These are phyloP conservation scores for Semaprochilodus insignis DNA, from an alignment of 2,797 vertebrate species.

Conservation along the genomic window DNA sequence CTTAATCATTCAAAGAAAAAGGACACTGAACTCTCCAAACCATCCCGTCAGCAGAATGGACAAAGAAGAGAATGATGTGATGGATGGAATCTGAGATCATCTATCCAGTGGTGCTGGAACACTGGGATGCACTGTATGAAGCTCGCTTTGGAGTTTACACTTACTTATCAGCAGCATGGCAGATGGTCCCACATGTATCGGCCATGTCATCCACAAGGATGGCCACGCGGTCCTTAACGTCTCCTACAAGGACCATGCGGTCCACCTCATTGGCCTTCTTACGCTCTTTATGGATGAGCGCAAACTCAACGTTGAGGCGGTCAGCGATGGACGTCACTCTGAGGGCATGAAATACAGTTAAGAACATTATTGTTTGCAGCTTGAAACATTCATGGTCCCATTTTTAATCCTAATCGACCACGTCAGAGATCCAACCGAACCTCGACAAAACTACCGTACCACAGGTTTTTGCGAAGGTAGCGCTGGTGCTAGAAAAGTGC, in stretches of 20 bases:
- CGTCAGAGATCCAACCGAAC: neutral
- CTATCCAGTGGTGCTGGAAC: neutral
- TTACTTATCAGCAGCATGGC: constrained; percentile 97
- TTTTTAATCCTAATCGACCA: neutral
- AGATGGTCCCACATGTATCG: constrained; percentile 96
- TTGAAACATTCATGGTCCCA: neutral
- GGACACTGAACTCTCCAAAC: neutral
- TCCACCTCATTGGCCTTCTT: constrained; percentile 99
- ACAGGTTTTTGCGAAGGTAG: too few relatives aligned
- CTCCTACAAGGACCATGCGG: constrained; percentile 97
- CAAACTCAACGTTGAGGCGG: constrained; percentile 96
- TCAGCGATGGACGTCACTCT: constrained; percentile 99
- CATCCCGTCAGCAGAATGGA: too few relatives aligned
- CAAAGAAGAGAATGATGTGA: too few relatives aligned
- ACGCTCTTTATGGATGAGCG: constrained; percentile 98
- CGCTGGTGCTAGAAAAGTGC: neutral
- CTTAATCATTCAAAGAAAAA: neutral
- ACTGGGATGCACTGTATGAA: neutral
- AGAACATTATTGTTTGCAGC: neutral
- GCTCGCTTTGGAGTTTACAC: constrained; percentile 48
- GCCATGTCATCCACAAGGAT: constrained; percentile 99
- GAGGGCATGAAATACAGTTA: constrained; percentile 26
- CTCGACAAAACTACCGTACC: neutral
- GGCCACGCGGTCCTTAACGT: constrained; percentile 94
- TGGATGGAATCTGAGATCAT: neutral